A percentile compares a stretch with the other conserved stretches of the same genome.
These are phyloP conservation scores for Drosophila diplacantha DNA, from an alignment of 2,888 invertebrate genomes.

Conservation along the genomic window DNA sequence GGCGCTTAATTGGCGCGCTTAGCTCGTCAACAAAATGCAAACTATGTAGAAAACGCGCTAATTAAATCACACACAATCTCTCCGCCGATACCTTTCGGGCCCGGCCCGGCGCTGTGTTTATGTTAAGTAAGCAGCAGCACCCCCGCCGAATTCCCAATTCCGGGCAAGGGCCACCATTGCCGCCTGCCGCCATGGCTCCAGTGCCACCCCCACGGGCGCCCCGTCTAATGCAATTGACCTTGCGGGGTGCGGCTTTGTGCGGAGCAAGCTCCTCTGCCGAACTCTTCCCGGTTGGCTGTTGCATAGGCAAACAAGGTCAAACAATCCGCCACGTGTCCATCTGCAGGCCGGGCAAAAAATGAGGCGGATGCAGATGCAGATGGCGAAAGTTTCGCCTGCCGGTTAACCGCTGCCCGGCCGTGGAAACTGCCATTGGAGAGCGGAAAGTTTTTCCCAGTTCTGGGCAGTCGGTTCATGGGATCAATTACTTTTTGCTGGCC, in stretches of 20 bases:
- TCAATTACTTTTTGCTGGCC: background rate
- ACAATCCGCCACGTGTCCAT: slow-evolving; percentile 10
- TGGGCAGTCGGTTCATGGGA: background rate
- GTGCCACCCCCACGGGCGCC: slow-evolving; percentile 9
- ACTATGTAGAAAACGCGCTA: slow-evolving; percentile 63
- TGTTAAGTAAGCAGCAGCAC: slow-evolving; percentile 46
- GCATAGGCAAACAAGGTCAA: slow-evolving; percentile 27
- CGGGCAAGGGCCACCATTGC: too few relatives aligned
- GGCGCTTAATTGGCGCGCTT: slow-evolving; percentile 69
- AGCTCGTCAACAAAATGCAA: slow-evolving; percentile 70
- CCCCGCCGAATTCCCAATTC: background rate
- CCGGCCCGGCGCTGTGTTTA: slow-evolving; percentile 42
- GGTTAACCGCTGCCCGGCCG: slow-evolving; percentile 10
- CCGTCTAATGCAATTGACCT: slow-evolving; percentile 41
- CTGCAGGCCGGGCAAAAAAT: background rate
- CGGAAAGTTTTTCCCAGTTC: background rate
- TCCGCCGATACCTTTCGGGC: slow-evolving; percentile 11
- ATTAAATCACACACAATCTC: slow-evolving; percentile 59
- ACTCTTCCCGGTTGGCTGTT: slow-evolving; percentile 1
- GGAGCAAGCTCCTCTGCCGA: slow-evolving; percentile 2
- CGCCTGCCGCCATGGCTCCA: background rate
- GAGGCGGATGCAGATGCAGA: slow-evolving; percentile 10
- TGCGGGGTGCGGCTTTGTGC: slow-evolving; percentile 23
- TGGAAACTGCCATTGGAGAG: background rate
- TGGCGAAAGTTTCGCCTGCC: slow-evolving; percentile 6